Evolutionary conservation across 2,797 vertebrate genomes (phyloP), one percentile per base, ranked within the genome.

Genomic region (Dicrostonyx torquatus): DNA sequence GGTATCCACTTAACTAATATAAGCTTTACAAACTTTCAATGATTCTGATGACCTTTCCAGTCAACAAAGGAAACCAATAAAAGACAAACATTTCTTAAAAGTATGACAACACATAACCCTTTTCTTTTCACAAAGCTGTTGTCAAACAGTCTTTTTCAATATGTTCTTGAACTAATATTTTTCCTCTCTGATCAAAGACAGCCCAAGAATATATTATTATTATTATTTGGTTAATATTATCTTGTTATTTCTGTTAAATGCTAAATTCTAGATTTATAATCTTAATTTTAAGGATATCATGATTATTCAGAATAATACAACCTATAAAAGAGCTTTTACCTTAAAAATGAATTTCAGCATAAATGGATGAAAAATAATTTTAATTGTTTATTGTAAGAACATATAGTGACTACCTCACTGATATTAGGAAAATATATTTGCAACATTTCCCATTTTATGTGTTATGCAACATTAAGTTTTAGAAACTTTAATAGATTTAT

Each of bases 361-460:
- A 85, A 72, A 18, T 77, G 4, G 70, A 11, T 1, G 60, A 91
- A 90, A 43, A 72, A 26, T 18, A 87, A 29, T 73, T n/a, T 8
- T 24, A 58, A 78, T 8, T 48, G 29, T 87, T 87, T 48, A 66
- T 11, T 50, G 7, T 87, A 40, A 68, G 18, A 31, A 77, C 68
- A 13, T 20, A 37, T 8, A 78, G 11, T 15, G 78, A 10, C 6
- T 62, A 5, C 9, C 26, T 15, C 26, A 2, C 1, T 62, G 6
- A 90, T 24, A 77, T 22, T 73, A 75, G 80, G 22, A 45, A 95
- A 50, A 87, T 85, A 77, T 24, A 55, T 58, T 22, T n/a, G 10
- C n/a, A 79, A 58, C 55, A 79, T 73, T 77, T 73, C n/a, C 37
- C n/a, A 76, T 76, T 18, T 40, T 64, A 20, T 64, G 0, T 72